These are phyloP conservation scores for Coregonus suidteri DNA, from an alignment of 2,797 vertebrate species.

Conservation along the genomic window DNA sequence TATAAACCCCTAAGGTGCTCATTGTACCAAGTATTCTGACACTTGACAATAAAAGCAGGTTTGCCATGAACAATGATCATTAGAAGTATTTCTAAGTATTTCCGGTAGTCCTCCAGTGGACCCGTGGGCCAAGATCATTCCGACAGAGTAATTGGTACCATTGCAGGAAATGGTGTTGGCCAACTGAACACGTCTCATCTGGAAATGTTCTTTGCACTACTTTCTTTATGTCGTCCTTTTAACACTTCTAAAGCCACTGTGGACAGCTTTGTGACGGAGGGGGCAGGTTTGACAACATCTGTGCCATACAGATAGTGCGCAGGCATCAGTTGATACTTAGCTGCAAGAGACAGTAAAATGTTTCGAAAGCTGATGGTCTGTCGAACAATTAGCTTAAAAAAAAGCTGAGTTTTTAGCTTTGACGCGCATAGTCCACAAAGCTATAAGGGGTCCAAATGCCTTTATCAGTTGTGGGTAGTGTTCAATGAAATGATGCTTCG, in stretches of 20 bases:
- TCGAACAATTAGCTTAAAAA: background rate
- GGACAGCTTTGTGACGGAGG: background rate
- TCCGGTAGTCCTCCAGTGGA: constrained; percentile 28
- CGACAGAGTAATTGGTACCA: constrained; percentile 28
- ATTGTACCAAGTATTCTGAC: constrained; percentile 26
- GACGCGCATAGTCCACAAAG: constrained; percentile 31
- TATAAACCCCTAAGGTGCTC: constrained; percentile 32
- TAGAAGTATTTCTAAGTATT: constrained; percentile 20
- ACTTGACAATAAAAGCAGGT: constrained; percentile 32
- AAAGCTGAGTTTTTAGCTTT: constrained; percentile 15
- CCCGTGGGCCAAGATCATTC: constrained; percentile 39
- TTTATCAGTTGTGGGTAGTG: too few species aligned
- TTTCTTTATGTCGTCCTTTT: constrained; percentile 8
- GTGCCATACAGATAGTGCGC: constrained; percentile 18
- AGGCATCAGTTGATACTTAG: constrained; percentile 30
- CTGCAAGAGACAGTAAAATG: constrained; percentile 28
- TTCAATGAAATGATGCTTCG: too few species aligned
- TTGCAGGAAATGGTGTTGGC: constrained; percentile 21
- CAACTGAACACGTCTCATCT: constrained; percentile 26
- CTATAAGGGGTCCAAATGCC: constrained; percentile 32
- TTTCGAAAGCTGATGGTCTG: constrained; percentile 10
- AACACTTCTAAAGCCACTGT: constrained; percentile 12
- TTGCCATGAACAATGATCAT: constrained; percentile 8
- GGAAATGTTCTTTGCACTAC: constrained; percentile 17
- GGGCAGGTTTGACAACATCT: too few species aligned